Base-by-base conservation (phyloP, 35 echinoderm and acorn worm genomes). In the Hemicentrotus pulcherrimus region DNA sequence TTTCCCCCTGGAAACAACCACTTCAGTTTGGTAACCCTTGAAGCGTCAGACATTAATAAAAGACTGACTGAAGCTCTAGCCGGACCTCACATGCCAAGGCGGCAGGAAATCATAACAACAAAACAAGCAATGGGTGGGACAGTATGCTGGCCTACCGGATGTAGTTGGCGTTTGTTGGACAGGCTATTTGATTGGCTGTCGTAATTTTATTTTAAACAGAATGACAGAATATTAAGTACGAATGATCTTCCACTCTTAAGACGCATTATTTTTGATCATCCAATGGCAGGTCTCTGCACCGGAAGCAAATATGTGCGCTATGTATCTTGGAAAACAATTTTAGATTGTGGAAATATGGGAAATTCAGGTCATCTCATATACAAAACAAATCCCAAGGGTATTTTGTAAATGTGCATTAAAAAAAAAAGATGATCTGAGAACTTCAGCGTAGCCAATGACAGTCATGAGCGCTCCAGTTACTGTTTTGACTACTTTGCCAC, bases 101-200 rank as follows among this genome's bases (percentile, higher is more conserved):
- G 28, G 6, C 65, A 78, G 65, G 65, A 78, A 78, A 78, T 78
- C 65, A 78, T 78, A 30, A 78, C 65, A 28, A 78, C 65, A 78
- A n/a, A 78, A n/a, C 65, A 78, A 78, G 65, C 65, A 78, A 78
- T 22, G 65, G 65, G 65, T 78, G 65, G 65, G 65, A 78, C 65
- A 22, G 65, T 78, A 78, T n/a, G 28, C 4, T 78, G 65, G 65
- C 28, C 65, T n/a, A 18, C 65, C 65, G 65, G 65, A 78, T 28
- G 65, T 78, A 4, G 65, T 78, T 78, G 65, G 65, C 65, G 65
- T 78, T 78, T 78, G 22, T 15, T 4, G 65, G 22, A 78, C 19
- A 78, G 65, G 19, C 65, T 3, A 6, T 28, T 7, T 78, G 65
- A 78, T 6, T 2, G 28, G 65, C 24, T 78, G 19, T 78, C 65